phyloP scores from a whole-genome alignment of 2,797 vertebrate species.

The Naso thynnoides region DNA sequence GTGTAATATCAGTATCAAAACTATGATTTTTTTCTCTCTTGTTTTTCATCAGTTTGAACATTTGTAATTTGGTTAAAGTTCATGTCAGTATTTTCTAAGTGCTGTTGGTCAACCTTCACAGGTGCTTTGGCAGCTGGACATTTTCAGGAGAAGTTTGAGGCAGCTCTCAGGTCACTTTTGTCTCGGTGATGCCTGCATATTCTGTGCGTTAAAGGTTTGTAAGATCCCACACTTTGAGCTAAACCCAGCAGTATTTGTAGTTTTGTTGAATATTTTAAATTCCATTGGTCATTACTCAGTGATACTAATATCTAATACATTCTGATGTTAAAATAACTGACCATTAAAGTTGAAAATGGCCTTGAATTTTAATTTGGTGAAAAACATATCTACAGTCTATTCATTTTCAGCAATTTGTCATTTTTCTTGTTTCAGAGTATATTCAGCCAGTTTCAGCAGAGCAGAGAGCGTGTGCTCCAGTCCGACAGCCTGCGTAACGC shows the following conservation, averaged over 20 bases:
- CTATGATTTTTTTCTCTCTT: neutral
- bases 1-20: neutral
- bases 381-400: neutral
- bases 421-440: conserved; percentile 86
- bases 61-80: neutral
- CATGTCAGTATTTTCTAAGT: neutral
- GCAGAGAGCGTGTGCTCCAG: conserved; percentile 93
- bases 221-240: neutral
- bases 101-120: conserved; percentile 60
- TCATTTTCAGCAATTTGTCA: neutral
- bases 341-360: neutral
- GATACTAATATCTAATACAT: neutral
- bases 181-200: conserved; percentile 96
- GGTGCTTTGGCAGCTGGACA: conserved; percentile 98
- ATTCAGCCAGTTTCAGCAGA: conserved; percentile 97
- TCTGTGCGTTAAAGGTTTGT: conserved; percentile 96
- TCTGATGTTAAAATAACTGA: neutral
- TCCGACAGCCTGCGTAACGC: conserved; percentile 96
- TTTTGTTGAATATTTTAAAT: neutral
- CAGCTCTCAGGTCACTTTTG: conserved; percentile 95
- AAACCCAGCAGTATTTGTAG: neutral
- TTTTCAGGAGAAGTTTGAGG: conserved; percentile 96
- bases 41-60: neutral
- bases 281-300: neutral
- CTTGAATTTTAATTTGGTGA: neutral